A percentile compares a stretch with the other conserved stretches of the same genome.
phyloP scores from a whole-genome alignment of 2,888 invertebrate species.

The Apamea anceps region DNA sequence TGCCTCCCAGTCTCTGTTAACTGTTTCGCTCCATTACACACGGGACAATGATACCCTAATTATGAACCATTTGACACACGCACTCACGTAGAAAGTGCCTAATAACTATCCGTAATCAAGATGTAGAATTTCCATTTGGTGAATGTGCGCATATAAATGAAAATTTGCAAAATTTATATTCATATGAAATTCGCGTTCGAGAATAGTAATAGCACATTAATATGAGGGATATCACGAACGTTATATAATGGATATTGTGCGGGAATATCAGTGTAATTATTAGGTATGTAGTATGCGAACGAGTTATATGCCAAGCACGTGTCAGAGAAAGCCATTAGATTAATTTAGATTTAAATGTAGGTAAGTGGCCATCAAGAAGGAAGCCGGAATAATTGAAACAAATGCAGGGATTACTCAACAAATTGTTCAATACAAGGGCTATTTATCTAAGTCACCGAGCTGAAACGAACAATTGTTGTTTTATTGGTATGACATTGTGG shows the following conservation, averaged over 20 bases:
- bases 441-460: slow-evolving; percentile 87
- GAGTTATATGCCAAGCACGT: slow-evolving; percentile 83
- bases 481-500: slow-evolving; percentile 79
- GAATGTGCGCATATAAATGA: slow-evolving; percentile 57
- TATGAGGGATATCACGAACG: slow-evolving; percentile 73
- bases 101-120: slow-evolving; percentile 84
- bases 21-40: slow-evolving; percentile 81
- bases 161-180: slow-evolving; percentile 58
- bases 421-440: slow-evolving; percentile 89
- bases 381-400: slow-evolving; percentile 89
- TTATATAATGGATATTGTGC: slow-evolving; percentile 73
- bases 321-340: slow-evolving; percentile 74
- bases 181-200: slow-evolving; percentile 71
- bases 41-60: slow-evolving; percentile 88
- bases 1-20: slow-evolving; percentile 73
- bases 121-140: slow-evolving; percentile 69
- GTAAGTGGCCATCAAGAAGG: slow-evolving; percentile 82
- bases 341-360: slow-evolving; percentile 81
- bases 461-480: slow-evolving; percentile 82
- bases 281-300: slow-evolving; percentile 69
- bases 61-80: slow-evolving; percentile 87
- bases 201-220: slow-evolving; percentile 70
- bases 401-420: slow-evolving; percentile 89
- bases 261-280: slow-evolving; percentile 74
- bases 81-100: slow-evolving; percentile 74